These are phyloP conservation scores for Ifrita kowaldi DNA, from an alignment of 2,113 vertebrate species.

Conservation along the genomic window DNA sequence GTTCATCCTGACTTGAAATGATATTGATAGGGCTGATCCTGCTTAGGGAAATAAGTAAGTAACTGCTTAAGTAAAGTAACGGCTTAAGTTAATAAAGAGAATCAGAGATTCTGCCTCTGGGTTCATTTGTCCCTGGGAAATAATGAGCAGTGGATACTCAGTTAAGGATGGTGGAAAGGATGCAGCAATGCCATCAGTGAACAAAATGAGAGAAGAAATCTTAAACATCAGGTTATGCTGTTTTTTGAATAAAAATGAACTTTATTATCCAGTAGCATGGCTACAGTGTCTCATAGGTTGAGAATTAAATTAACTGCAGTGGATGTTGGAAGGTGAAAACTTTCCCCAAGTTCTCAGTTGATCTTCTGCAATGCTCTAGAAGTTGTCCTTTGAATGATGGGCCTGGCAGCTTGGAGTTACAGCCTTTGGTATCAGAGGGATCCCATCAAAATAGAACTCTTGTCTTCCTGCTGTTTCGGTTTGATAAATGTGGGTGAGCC, in stretches of 20 bases:
- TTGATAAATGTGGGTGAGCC: neutral
- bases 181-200: neutral
- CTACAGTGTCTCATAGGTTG: neutral
- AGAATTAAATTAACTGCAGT: neutral
- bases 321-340: neutral
- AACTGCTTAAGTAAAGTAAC: neutral
- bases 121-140: neutral
- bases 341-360: neutral
- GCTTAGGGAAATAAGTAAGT: neutral
- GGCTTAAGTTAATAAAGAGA: neutral
- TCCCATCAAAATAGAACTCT: neutral
- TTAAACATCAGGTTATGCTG: neutral
- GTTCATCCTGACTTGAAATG: neutral
- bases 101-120: neutral
- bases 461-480: neutral
- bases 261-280: neutral
- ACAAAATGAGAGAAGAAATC: neutral
- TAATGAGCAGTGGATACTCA: neutral
- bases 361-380: neutral
- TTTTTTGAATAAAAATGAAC: neutral
- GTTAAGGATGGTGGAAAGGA: neutral
- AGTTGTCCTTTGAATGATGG: neutral
- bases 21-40: neutral
- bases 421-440: neutral
- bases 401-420: neutral